Percentiles rank a stretch among this genome's conserved stretches.
These are phyloP conservation scores for Monochamus alternatus DNA, from an alignment of 2,888 invertebrate genomes.

Conservation along the genomic window DNA sequence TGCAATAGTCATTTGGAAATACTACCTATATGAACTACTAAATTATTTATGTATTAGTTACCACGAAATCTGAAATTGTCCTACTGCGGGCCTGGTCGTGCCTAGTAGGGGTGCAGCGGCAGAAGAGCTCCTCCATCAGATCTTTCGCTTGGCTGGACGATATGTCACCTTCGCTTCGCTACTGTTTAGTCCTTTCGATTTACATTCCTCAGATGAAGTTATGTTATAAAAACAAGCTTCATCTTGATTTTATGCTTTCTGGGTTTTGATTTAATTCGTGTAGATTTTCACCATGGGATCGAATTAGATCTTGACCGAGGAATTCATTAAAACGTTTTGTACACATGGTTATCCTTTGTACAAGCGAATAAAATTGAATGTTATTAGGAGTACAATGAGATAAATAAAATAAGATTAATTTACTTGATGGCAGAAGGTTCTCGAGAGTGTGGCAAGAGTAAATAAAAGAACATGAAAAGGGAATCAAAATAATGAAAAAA, in stretches of 20 bases:
- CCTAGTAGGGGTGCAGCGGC: conserved; percentile 61
- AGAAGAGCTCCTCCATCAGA: conserved; percentile 62
- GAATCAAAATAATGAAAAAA: too few relatives aligned
- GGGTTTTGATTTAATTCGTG: conserved; percentile 50
- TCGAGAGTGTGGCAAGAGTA: too few relatives aligned
- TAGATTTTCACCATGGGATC: conserved; percentile 39
- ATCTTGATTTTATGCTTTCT: conserved; percentile 53
- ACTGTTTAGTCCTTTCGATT: conserved; percentile 67
- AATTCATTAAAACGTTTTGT: conserved; percentile 1
- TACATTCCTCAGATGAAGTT: conserved; percentile 67
- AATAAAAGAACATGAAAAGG: too few relatives aligned
- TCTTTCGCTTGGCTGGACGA: conserved; percentile 66
- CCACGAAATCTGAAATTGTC: not conserved
- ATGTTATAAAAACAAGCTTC: conserved; percentile 60
- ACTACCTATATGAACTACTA: not conserved
- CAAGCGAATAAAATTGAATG: not conserved
- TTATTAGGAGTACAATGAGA: not conserved
- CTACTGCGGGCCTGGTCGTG: conserved; percentile 57
- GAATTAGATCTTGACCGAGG: conserved; percentile 1
- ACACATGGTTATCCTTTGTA: too few relatives aligned
- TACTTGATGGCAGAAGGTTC: too few relatives aligned
- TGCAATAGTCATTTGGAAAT: not conserved
- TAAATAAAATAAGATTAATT: not conserved
- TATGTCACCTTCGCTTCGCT: conserved; percentile 68
- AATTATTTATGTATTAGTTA: not conserved